phyloP scores from a whole-genome alignment of 2,797 vertebrate genomes.

The Ptychobarbus kaznakovi region DNA sequence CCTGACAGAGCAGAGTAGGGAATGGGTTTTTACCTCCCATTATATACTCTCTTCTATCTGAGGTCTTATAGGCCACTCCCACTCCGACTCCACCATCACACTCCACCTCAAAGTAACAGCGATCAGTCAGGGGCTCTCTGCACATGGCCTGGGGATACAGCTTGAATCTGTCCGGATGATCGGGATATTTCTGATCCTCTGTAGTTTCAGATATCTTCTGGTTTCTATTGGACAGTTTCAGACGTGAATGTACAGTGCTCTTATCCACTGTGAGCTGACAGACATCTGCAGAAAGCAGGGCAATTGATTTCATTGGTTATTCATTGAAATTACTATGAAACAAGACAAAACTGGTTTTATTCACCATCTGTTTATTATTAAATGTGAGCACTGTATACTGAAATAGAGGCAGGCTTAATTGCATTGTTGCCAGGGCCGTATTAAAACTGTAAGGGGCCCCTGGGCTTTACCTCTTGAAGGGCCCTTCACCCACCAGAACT shows the following conservation, averaged over 20 bases:
- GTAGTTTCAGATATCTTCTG: neutral
- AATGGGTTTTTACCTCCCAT: constrained; percentile 14
- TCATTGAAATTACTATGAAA: too few species aligned
- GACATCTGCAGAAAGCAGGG: constrained; percentile 13
- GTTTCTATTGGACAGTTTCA: neutral
- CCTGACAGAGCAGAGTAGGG: neutral
- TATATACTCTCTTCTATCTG: neutral
- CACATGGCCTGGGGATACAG: constrained; percentile 27
- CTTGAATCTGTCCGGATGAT: neutral
- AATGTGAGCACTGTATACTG: too few species aligned
- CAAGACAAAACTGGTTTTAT: too few species aligned
- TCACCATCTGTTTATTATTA: too few species aligned
- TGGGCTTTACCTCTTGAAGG: too few species aligned
- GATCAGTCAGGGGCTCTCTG: neutral
- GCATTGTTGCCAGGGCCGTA: too few species aligned
- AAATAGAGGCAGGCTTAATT: too few species aligned
- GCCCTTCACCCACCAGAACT: too few species aligned
- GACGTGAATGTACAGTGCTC: neutral
- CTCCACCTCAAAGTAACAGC: constrained; percentile 29
- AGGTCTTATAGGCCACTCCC: neutral
- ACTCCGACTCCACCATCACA: neutral
- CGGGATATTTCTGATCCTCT: constrained; percentile 4
- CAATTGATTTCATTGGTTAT: too few species aligned
- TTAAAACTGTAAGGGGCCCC: too few species aligned
- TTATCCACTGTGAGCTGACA: neutral